Evolutionary conservation across 2,797 vertebrate genomes (phyloP).

Genomic region (Onychomys torridus): DNA sequence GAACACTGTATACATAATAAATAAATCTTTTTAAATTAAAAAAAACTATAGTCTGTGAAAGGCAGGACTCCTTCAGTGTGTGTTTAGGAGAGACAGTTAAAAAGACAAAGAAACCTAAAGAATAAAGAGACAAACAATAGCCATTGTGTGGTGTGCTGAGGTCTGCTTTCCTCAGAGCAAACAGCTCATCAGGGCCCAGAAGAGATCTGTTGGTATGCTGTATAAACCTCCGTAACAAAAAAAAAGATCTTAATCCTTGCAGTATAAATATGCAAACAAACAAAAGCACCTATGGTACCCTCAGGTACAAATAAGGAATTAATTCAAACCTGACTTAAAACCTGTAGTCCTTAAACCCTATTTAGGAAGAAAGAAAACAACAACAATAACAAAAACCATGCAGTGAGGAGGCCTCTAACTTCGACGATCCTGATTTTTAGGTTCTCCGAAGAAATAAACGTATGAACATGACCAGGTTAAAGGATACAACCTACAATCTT

Average conservation of each 20-base stretch:
- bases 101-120: not conserved
- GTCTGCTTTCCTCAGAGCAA: not conserved
- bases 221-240: not conserved
- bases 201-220: not conserved
- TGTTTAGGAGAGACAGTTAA: not conserved
- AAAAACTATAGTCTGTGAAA: not conserved
- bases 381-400: not conserved
- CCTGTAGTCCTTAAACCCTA: not conserved
- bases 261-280: not conserved
- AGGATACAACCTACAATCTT: not conserved
- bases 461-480: not conserved
- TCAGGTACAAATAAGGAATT: not conserved
- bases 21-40: too few species aligned
- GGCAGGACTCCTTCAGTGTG: not conserved
- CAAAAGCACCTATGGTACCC: not conserved
- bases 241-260: not conserved
- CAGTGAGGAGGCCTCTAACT: not conserved
- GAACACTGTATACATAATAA: too few species aligned
- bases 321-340: constrained; percentile 39
- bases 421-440: not conserved
- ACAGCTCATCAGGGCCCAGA: not conserved
- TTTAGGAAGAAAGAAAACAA: not conserved
- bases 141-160: not conserved
- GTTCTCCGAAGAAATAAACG: not conserved
- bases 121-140: not conserved